Evolutionary conservation across 2,888 invertebrate species (phyloP).

Genomic region (Endotricha flammealis): DNA sequence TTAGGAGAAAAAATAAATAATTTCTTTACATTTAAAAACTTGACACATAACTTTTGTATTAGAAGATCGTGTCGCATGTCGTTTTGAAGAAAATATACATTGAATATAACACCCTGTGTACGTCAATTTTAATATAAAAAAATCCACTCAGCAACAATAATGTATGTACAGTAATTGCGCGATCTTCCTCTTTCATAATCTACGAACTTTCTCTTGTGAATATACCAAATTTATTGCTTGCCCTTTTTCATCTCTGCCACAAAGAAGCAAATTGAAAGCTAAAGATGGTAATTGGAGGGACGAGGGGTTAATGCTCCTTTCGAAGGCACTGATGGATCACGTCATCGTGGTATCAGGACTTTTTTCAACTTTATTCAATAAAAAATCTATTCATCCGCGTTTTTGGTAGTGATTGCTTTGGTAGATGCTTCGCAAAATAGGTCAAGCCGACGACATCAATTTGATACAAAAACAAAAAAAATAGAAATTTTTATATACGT

Average conservation of each 20-base stretch:
- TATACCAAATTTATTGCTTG: slow-evolving; percentile 25
- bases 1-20: too few relatives aligned
- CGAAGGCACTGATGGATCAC: slow-evolving; percentile 64
- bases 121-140: too few relatives aligned
- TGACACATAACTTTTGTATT: too few relatives aligned
- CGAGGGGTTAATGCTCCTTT: slow-evolving; percentile 65
- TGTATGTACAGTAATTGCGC: too few relatives aligned
- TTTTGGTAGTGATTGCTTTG: not conserved
- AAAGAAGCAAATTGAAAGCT: slow-evolving; percentile 74
- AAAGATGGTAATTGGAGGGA: slow-evolving; percentile 74
- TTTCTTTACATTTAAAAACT: too few relatives aligned
- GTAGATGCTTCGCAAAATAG: slow-evolving; percentile 16
- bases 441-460: slow-evolving; percentile 15
- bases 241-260: slow-evolving; percentile 53
- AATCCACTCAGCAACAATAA: too few relatives aligned
- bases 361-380: slow-evolving; percentile 31
- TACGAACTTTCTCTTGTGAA: slow-evolving; percentile 4
- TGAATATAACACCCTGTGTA: too few relatives aligned
- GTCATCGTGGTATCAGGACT: slow-evolving; percentile 56
- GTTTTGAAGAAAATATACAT: too few relatives aligned
- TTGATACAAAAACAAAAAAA: too few relatives aligned
- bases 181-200: not conserved
- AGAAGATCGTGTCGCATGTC: too few relatives aligned
- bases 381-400: slow-evolving; percentile 23
- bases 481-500: too few relatives aligned